Conservation (phyloP, 2,888 invertebrate species). For the Sisyra terminalis region DNA sequence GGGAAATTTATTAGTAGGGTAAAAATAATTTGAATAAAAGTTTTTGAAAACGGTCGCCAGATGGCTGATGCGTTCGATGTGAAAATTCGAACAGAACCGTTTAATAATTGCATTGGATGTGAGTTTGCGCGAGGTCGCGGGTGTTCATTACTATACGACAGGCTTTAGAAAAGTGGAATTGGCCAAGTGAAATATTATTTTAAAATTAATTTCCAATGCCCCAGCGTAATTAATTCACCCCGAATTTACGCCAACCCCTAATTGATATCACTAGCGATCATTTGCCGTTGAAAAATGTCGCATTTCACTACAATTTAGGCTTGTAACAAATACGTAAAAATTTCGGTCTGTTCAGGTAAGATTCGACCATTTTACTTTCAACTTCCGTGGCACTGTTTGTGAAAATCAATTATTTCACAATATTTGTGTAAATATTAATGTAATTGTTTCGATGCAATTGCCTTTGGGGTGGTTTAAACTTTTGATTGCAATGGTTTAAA, state of each 20-base stretch:
- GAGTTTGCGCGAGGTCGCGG: slow-evolving; percentile 5
- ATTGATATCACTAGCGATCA: no score
- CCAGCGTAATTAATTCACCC: background rate
- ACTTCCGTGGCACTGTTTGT: slow-evolving; percentile 7
- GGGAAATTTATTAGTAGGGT: no score
- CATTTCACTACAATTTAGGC: no score
- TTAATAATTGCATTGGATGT: slow-evolving; percentile 1
- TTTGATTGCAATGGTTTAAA: no score
- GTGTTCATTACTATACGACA: slow-evolving; percentile 6
- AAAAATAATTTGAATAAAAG: no score
- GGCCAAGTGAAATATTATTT: background rate
- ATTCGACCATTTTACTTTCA: slow-evolving; percentile 7
- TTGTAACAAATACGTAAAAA: slow-evolving; percentile 6
- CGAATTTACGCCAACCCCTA: no score
- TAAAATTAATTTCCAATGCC: background rate
- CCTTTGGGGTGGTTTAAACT: no score
- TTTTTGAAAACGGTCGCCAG: background rate
- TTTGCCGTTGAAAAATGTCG: no score
- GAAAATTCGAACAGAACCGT: slow-evolving; percentile 2
- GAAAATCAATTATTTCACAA: slow-evolving; percentile 1
- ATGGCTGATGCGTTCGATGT: background rate
- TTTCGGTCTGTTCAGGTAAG: slow-evolving; percentile 5
- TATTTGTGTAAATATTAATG: background rate
- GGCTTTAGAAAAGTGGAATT: background rate
- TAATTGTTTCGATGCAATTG: background rate